Evolutionary conservation across 2,113 vertebrate genomes (phyloP).

Genomic region (Castor canadensis): DNA sequence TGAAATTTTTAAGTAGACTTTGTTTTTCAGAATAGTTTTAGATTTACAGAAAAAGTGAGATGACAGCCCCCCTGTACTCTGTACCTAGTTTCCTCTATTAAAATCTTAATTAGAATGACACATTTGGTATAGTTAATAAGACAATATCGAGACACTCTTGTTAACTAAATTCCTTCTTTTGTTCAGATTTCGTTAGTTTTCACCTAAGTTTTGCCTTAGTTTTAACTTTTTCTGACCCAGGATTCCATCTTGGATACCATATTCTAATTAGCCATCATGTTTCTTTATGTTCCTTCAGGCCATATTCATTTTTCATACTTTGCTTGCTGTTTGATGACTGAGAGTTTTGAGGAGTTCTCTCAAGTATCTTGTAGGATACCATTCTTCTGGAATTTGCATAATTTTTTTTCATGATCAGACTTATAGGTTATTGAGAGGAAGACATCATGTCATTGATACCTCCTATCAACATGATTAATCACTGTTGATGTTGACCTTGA

Average conservation of each 20-base stretch:
- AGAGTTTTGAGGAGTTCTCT: neutral
- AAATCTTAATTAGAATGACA: neutral
- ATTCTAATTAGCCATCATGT: neutral
- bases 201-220: neutral
- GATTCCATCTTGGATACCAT: neutral
- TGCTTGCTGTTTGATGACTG: neutral
- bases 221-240: neutral
- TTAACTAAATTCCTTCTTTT: slow-evolving; percentile 25
- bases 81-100: neutral
- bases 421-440: neutral
- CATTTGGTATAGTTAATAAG: neutral
- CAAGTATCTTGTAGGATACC: neutral
- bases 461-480: neutral
- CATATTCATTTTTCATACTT: neutral
- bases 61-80: neutral
- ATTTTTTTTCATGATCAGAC: neutral
- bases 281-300: neutral
- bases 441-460: neutral
- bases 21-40: slow-evolving; percentile 11
- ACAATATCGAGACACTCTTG: neutral
- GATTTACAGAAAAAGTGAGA: neutral
- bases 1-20: neutral
- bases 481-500: neutral
- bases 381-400: neutral
- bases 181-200: slow-evolving; percentile 19